Percentiles rank a stretch among this genome's conserved stretches.
Conservation (phyloP, 2,888 invertebrate species). For the Oscheius sp. region DNA sequence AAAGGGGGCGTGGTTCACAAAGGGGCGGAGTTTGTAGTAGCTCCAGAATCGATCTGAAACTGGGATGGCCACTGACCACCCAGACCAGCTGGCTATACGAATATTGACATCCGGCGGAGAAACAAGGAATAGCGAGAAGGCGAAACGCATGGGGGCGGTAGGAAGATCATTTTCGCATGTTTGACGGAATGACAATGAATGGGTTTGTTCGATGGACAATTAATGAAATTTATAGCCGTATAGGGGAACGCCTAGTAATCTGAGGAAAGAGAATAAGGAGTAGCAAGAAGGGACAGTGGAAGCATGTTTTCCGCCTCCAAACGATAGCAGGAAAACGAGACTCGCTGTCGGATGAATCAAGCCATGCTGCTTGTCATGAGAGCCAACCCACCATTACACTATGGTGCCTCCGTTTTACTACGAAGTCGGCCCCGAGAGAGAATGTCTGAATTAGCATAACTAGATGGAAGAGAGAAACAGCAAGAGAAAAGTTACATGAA, state of each 20-base stretch:
- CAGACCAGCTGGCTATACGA: constrained; percentile 31
- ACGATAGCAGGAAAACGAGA: neutral
- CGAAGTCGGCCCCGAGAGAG: constrained; percentile 1
- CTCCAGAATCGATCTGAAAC: constrained; percentile 22
- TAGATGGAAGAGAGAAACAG: neutral
- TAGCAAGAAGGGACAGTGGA: neutral
- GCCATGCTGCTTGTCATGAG: constrained; percentile 3
- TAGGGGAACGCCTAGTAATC: neutral
- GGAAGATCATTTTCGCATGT: neutral
- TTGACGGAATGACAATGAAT: neutral
- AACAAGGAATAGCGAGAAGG: constrained; percentile 6
- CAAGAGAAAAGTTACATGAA: constrained; percentile 12
- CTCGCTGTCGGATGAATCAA: neutral
- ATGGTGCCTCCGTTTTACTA: constrained; percentile 22
- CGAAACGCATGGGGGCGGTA: constrained; percentile 16
- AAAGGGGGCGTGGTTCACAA: constrained; percentile 20
- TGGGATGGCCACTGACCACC: constrained; percentile 12
- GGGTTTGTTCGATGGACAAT: neutral
- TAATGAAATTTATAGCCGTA: neutral
- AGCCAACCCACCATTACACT: constrained; percentile 17
- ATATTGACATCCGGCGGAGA: constrained; percentile 31
- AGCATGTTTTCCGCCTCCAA: neutral
- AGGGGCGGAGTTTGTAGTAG: constrained; percentile 26
- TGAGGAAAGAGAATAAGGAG: neutral
- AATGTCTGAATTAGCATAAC: constrained; percentile 28